Evolutionary conservation across 2,888 invertebrate species (phyloP).

Genomic region (Anodontia alba): DNA sequence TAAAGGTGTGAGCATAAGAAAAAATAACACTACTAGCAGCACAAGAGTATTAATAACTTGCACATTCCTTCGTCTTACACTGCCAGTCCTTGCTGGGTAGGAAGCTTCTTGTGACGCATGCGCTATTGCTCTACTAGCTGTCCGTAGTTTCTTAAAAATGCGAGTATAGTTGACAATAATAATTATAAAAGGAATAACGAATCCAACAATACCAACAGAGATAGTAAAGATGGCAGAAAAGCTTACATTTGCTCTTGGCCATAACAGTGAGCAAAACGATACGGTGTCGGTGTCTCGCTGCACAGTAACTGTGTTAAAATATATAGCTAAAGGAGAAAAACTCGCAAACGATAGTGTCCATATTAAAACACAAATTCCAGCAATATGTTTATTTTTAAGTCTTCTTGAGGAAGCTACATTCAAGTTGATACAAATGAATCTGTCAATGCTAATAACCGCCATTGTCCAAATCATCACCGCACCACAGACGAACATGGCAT

Average conservation of each 20-base stretch:
- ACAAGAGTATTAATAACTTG: constrained; percentile 71
- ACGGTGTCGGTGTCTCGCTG: constrained; percentile 45
- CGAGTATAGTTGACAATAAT: constrained; percentile 66
- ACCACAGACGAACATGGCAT: constrained; percentile 67
- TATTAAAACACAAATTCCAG: constrained; percentile 55
- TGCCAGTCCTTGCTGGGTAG: not conserved
- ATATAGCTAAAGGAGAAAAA: constrained; percentile 68
- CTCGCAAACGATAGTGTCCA: constrained; percentile 59
- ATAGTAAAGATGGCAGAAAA: constrained; percentile 58
- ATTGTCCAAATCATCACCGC: constrained; percentile 76
- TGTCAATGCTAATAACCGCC: constrained; percentile 74
- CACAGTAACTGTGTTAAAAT: constrained; percentile 65
- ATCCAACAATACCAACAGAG: constrained; percentile 51
- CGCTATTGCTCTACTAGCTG: constrained; percentile 47
- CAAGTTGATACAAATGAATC: constrained; percentile 68
- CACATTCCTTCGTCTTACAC: constrained; percentile 44
- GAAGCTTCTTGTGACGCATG: not conserved
- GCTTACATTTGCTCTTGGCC: constrained; percentile 62
- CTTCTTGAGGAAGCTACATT: constrained; percentile 38
- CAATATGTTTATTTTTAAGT: constrained; percentile 54
- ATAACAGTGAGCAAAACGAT: constrained; percentile 71
- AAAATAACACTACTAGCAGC: constrained; percentile 68
- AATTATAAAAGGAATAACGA: constrained; percentile 63
- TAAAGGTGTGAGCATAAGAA: constrained; percentile 73
- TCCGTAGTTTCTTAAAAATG: constrained; percentile 66